phyloP scores from a whole-genome alignment of 2,888 invertebrate genomes.

The Coleophora flavipennella region DNA sequence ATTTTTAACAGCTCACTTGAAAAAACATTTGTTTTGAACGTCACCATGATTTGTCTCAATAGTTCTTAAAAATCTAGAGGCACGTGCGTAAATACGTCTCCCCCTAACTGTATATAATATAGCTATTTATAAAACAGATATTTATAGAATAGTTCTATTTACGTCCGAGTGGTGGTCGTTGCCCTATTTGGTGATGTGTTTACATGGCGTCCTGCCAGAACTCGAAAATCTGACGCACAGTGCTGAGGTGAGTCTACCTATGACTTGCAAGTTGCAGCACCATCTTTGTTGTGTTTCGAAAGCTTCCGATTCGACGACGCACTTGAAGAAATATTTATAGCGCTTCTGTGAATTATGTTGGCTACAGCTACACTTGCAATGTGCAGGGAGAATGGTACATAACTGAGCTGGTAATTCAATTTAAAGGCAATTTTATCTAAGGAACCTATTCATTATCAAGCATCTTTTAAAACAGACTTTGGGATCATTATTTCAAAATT shows the following conservation, averaged over 20 bases:
- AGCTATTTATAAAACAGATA: conserved; percentile 46
- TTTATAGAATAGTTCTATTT: conserved; percentile 61
- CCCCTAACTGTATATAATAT: conserved; percentile 44
- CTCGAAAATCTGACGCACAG: conserved; percentile 22
- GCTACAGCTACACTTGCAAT: too few relatives aligned
- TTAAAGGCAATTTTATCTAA: too few relatives aligned
- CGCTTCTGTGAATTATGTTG: too few relatives aligned
- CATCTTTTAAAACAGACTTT: too few relatives aligned
- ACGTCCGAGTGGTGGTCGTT: conserved; percentile 56
- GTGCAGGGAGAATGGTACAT: too few relatives aligned
- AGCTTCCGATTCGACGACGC: too few relatives aligned
- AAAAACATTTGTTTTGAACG: too few relatives aligned
- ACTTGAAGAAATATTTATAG: too few relatives aligned
- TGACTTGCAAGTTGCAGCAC: conserved; percentile 21
- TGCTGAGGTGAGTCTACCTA: conserved; percentile 6
- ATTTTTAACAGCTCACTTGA: too few relatives aligned
- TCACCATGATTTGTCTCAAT: conserved; percentile 24
- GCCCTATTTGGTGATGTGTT: conserved; percentile 67
- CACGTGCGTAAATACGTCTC: conserved; percentile 41
- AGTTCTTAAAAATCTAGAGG: conserved; percentile 42
- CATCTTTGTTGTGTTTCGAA: conserved; percentile 7
- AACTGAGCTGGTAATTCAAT: too few relatives aligned
- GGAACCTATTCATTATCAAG: too few relatives aligned
- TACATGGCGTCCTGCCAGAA: conserved; percentile 56
- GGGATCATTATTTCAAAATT: too few relatives aligned